Evolutionary conservation across 2,113 vertebrate genomes (phyloP).

Genomic region (Noturus placidus): DNA sequence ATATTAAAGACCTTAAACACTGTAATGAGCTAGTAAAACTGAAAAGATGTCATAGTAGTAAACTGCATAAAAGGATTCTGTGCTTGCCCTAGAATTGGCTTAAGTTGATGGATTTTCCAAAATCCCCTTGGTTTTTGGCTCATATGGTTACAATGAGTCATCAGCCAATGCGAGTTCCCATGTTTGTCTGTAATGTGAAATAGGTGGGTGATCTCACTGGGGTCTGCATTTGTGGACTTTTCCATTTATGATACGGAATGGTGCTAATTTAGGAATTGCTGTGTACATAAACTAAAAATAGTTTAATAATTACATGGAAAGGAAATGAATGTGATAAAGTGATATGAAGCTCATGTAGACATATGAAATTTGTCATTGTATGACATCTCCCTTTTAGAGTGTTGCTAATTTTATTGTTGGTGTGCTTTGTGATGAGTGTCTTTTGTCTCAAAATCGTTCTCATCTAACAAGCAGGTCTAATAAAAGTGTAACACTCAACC

Average conservation of each 20-base stretch:
- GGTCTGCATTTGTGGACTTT: slow-evolving; percentile 18
- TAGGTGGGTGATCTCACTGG: slow-evolving; percentile 24
- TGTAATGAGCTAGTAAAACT: slow-evolving; percentile 5
- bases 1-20: not conserved
- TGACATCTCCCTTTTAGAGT: not conserved
- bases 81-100: slow-evolving; percentile 28
- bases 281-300: slow-evolving; percentile 15
- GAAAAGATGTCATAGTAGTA: not conserved
- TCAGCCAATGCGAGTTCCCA: slow-evolving; percentile 33
- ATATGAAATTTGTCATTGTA: not conserved
- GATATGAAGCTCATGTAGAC: not conserved
- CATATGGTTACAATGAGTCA: slow-evolving; percentile 20
- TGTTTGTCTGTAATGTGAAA: slow-evolving; percentile 25
- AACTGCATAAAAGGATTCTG: slow-evolving; percentile 15
- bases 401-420: slow-evolving; percentile 8
- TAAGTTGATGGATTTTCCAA: slow-evolving; percentile 35
- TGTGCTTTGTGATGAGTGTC: slow-evolving; percentile 25
- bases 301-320: slow-evolving; percentile 1
- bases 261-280: slow-evolving; percentile 20
- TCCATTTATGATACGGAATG: slow-evolving; percentile 38
- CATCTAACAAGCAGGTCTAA: not conserved
- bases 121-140: slow-evolving; percentile 23
- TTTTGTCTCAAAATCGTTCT: not conserved
- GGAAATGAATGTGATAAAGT: not conserved
- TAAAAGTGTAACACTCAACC: not conserved